A percentile compares a stretch with the other conserved stretches of the same genome.
These are phyloP conservation scores for Marcusenius ussheri DNA, from an alignment of 2,113 vertebrate genomes.

Conservation along the genomic window DNA sequence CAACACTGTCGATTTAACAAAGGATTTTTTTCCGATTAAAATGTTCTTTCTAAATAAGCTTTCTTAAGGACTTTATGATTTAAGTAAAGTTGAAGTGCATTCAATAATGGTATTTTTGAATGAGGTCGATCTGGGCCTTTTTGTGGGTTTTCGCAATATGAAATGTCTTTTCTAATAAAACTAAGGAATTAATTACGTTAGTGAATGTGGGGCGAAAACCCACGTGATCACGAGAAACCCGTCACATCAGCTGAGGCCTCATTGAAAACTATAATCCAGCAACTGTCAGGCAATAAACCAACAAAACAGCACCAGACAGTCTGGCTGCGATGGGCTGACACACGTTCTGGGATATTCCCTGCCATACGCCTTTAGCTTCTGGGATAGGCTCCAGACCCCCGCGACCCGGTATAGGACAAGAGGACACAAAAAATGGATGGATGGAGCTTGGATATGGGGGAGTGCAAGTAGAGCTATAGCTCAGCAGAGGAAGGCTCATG, in stretches of 20 bases:
- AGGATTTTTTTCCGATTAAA: neutral
- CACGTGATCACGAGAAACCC: neutral
- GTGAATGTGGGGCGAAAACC: neutral
- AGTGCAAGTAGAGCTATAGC: neutral
- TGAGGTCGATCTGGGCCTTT: neutral
- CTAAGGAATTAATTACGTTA: neutral
- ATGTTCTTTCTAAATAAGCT: neutral
- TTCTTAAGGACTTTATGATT: neutral
- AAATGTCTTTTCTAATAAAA: neutral
- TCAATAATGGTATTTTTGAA: neutral
- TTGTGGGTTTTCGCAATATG: neutral
- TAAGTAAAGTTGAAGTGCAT: neutral
- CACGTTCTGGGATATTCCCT: neutral
- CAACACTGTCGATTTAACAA: neutral
- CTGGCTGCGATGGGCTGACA: neutral
- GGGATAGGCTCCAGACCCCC: neutral
- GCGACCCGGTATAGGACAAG: neutral
- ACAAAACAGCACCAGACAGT: neutral
- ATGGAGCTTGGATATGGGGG: neutral
- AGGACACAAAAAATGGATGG: neutral
- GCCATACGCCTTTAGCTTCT: neutral
- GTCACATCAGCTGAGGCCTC: neutral
- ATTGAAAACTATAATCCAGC: neutral
- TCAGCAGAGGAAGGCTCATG: neutral
- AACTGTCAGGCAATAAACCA: neutral